Base-by-base conservation (phyloP, 2,113 vertebrate species). In the Alosa alosa region DNA sequence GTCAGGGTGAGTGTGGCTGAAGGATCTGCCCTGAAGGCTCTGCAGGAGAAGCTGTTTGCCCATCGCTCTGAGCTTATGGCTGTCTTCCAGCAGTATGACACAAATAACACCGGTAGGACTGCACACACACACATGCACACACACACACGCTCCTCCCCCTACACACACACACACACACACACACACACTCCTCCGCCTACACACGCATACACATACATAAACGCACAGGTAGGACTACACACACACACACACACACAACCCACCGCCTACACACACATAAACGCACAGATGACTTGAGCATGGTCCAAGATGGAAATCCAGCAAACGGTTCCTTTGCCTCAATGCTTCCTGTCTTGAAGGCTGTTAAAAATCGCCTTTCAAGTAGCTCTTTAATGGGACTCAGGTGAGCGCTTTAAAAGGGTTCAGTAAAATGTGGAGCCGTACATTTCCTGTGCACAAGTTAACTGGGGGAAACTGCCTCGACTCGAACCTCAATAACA, bases 21-120 rank as follows among this genome's bases (percentile, higher is more conserved):
- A 93, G 92, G 91, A 41, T 96, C 97, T 75, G 98, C 98, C 87
- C 92, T 99, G 3, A 96, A 92, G 84, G 94, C 95, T 83, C 91
- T 99, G 88, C 95, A 94, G 91, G 97, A 99, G 91, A 97, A 95
- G 92, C 93, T 99, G 82, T 97, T 97, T 86, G 87, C 96, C 47
- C 96, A 96, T 90, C 97, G 95, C 90, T 95, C 94, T 39, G 96
- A 97, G 86, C 96, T 99, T 47, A 94, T 94, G 83, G 84, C 64
- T 22, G 95, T 94, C 87, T 99, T 99, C 90, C 93, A 93, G 88
- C 92, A 94, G 83, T 93, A 94, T 0, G 98, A 99, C 89, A 22
- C 47, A 47, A 92, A 89, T 1, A 87, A 91, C 88, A 95, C 96
- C 88, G 98, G 98, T 99, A 93, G 90, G 83, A n/a, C 81, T n/a